Evolutionary conservation across 1,140 invertebrate species (phyloP).

Genomic region (Telenomus remus): DNA sequence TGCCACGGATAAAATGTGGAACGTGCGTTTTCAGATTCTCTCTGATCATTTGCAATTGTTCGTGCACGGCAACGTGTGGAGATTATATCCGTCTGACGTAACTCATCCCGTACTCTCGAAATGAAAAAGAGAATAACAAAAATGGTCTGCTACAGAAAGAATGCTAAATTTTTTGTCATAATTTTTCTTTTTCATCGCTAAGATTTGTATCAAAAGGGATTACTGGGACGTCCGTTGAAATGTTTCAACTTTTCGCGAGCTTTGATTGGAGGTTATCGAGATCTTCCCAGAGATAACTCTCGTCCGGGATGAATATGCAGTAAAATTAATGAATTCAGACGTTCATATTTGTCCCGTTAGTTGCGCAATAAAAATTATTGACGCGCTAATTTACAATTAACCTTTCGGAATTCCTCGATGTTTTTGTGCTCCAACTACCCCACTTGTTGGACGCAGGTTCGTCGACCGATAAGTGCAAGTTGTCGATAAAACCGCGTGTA

Average conservation of each 20-base stretch:
- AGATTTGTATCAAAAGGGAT: too few relatives aligned
- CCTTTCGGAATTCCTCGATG: slow-evolving; percentile 17
- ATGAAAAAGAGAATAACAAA: slow-evolving; percentile 10
- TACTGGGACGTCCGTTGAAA: too few relatives aligned
- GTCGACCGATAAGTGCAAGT: slow-evolving; percentile 34
- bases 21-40: slow-evolving; percentile 20
- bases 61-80: slow-evolving; percentile 14
- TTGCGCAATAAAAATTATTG: slow-evolving; percentile 40
- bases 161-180: too few relatives aligned
- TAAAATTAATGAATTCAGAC: slow-evolving; percentile 21
- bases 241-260: neutral
- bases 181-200: too few relatives aligned
- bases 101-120: neutral
- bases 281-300: neutral
- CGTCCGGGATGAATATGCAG: neutral
- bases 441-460: slow-evolving; percentile 34
- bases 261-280: slow-evolving; percentile 4
- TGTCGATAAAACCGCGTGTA: slow-evolving; percentile 13
- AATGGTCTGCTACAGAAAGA: neutral
- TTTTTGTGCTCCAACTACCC: slow-evolving; percentile 26
- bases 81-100: slow-evolving; percentile 27
- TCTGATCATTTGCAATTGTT: slow-evolving; percentile 33
- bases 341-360: slow-evolving; percentile 36
- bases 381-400: slow-evolving; percentile 29
- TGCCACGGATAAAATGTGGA: slow-evolving; percentile 43